These are phyloP conservation scores for Zaprionus gabonicus DNA, from an alignment of 1,140 invertebrate genomes.

Conservation along the genomic window DNA sequence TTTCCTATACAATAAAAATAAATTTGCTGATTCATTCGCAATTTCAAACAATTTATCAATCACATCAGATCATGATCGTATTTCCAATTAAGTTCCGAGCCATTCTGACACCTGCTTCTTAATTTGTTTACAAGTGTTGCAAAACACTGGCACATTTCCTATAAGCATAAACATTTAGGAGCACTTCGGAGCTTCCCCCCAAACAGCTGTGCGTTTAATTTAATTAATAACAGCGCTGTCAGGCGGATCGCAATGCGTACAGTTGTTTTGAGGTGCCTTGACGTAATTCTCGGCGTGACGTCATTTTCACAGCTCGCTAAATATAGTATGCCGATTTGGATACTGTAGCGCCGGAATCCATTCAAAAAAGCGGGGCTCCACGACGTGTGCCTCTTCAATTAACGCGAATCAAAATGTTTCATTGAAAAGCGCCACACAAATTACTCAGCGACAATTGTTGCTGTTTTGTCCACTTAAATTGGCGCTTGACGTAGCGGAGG, in stretches of 20 bases:
- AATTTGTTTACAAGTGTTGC: slow-evolving; percentile 50
- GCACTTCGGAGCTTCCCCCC: background rate
- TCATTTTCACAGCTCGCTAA: slow-evolving; percentile 40
- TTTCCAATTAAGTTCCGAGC: slow-evolving; percentile 46
- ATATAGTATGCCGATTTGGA: slow-evolving; percentile 13
- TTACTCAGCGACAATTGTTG: slow-evolving; percentile 59
- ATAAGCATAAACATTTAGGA: background rate
- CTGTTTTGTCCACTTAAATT: slow-evolving; percentile 28
- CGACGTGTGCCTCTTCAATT: slow-evolving; percentile 71
- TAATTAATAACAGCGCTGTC: slow-evolving; percentile 23
- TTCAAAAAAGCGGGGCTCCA: background rate
- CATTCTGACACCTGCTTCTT: slow-evolving; percentile 65
- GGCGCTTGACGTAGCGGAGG: slow-evolving; percentile 6
- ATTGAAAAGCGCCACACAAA: slow-evolving; percentile 40
- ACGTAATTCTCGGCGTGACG: background rate
- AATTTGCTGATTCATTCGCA: background rate
- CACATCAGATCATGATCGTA: background rate
- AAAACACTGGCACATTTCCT: background rate
- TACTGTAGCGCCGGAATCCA: slow-evolving; percentile 16
- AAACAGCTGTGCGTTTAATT: slow-evolving; percentile 19
- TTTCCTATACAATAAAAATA: background rate
- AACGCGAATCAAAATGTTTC: slow-evolving; percentile 64
- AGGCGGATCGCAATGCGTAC: background rate
- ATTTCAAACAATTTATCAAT: background rate
- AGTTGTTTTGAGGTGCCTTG: background rate